Conservation (phyloP, 2,797 vertebrate species). For the Anas acuta region DNA sequence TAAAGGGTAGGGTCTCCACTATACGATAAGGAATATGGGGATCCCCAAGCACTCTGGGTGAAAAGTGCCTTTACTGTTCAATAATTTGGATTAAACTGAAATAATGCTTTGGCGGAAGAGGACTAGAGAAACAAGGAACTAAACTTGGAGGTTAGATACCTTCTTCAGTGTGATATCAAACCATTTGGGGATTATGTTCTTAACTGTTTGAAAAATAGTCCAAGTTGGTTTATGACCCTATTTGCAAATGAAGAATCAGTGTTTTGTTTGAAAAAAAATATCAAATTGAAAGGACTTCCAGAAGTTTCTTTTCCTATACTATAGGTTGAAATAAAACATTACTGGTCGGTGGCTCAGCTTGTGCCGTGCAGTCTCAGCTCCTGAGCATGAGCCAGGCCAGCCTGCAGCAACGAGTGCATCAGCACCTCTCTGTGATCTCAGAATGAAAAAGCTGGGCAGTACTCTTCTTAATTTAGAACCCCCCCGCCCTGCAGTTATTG, state of each 20-base stretch:
- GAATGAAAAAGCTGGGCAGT: neutral
- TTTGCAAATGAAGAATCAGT: neutral
- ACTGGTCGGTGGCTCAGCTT: neutral
- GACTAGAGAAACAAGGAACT: neutral
- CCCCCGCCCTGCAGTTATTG: neutral
- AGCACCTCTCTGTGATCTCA: neutral
- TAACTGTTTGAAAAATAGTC: neutral
- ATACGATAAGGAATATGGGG: neutral
- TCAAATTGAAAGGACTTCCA: neutral
- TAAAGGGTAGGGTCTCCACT: neutral
- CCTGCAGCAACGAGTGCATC: rapidly evolving
- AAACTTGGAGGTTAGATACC: neutral
- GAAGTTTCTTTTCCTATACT: neutral
- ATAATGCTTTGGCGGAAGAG: neutral
- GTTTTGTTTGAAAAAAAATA: neutral
- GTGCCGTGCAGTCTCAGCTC: neutral
- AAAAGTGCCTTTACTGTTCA: neutral
- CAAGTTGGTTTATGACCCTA: neutral
- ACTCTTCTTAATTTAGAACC: neutral
- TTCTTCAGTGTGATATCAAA: neutral
- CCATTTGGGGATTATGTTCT: neutral
- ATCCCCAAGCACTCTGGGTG: neutral
- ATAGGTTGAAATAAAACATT: neutral
- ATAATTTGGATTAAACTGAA: neutral
- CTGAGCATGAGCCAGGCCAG: neutral